A percentile compares a stretch with the other conserved stretches of the same genome.
Conservation (phyloP, 2,888 invertebrate species). For the Ditylenchus weischeri region DNA sequence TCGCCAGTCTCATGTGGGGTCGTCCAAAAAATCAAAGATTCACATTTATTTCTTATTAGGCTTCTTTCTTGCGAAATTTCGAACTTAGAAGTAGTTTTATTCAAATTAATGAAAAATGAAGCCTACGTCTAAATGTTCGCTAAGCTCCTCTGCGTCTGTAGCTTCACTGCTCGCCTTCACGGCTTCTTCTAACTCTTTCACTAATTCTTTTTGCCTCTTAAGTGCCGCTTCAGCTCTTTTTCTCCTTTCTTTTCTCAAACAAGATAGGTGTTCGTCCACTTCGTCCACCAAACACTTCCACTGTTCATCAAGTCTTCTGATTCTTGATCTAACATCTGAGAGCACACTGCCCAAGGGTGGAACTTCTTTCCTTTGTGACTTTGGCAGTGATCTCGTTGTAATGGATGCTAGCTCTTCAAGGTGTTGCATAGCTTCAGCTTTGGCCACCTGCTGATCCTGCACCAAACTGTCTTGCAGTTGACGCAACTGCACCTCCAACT, state of each 20-base stretch:
- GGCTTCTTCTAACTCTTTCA: slow-evolving; percentile 41
- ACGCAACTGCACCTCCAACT: slow-evolving; percentile 6
- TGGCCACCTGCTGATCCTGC: slow-evolving; percentile 7
- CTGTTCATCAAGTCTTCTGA: slow-evolving; percentile 43
- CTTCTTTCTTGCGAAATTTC: too few relatives aligned
- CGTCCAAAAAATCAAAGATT: too few relatives aligned
- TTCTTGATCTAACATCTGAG: slow-evolving; percentile 33
- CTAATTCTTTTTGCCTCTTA: slow-evolving; percentile 33
- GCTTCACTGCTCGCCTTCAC: slow-evolving; percentile 60
- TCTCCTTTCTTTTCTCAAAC: slow-evolving; percentile 28
- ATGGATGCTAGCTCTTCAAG: slow-evolving; percentile 29
- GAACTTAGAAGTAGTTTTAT: too few relatives aligned
- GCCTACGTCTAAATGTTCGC: slow-evolving; percentile 77
- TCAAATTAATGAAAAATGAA: too few relatives aligned
- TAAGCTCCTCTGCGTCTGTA: slow-evolving; percentile 82
- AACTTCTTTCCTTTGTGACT: slow-evolving; percentile 3
- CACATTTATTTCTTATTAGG: too few relatives aligned
- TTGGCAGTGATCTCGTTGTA: slow-evolving; percentile 11
- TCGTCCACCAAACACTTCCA: slow-evolving; percentile 37
- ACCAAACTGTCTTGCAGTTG: slow-evolving; percentile 8
- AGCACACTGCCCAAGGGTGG: slow-evolving; percentile 18
- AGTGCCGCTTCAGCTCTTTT: slow-evolving; percentile 33
- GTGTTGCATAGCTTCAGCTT: slow-evolving; percentile 27
- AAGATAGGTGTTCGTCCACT: slow-evolving; percentile 32
- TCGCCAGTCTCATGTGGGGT: too few relatives aligned